These are phyloP conservation scores for Pseudopipra pipra DNA, from an alignment of 2,113 vertebrate species.

Conservation along the genomic window DNA sequence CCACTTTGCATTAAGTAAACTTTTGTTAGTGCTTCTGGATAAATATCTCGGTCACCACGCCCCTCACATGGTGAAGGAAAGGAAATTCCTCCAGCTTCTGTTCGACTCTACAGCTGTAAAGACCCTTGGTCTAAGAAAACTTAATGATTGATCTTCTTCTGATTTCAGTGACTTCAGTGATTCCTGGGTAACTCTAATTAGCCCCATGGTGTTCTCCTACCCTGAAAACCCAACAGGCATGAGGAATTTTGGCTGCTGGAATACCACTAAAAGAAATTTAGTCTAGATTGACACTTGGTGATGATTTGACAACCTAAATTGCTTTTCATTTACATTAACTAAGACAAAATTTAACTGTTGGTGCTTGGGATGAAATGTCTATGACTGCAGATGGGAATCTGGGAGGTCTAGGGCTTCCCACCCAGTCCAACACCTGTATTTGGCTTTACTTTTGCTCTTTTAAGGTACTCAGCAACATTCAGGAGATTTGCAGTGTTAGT, in stretches of 20 bases:
- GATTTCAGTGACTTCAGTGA: rapidly evolving
- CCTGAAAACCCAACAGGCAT: not conserved
- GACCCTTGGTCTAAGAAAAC: not conserved
- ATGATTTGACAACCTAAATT: not conserved
- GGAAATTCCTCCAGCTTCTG: not conserved
- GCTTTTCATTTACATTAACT: not conserved
- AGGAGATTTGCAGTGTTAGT: not conserved
- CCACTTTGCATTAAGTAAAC: slow-evolving; percentile 22
- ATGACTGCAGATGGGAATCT: not conserved
- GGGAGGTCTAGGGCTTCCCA: not conserved
- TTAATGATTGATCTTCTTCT: not conserved
- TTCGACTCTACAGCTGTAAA: not conserved
- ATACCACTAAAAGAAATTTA: not conserved
- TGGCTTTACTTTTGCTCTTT: not conserved
- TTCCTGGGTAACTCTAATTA: not conserved
- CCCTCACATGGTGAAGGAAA: not conserved
- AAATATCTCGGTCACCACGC: not conserved
- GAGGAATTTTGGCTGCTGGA: not conserved
- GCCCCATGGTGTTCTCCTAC: not conserved
- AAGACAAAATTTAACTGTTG: not conserved
- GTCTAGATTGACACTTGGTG: not conserved
- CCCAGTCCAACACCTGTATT: not conserved
- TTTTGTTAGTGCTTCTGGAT: not conserved
- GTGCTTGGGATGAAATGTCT: not conserved
- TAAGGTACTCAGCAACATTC: not conserved